Evolutionary conservation across 1,140 invertebrate genomes (phyloP).

Genomic region (Meloidogyne floridensis): DNA sequence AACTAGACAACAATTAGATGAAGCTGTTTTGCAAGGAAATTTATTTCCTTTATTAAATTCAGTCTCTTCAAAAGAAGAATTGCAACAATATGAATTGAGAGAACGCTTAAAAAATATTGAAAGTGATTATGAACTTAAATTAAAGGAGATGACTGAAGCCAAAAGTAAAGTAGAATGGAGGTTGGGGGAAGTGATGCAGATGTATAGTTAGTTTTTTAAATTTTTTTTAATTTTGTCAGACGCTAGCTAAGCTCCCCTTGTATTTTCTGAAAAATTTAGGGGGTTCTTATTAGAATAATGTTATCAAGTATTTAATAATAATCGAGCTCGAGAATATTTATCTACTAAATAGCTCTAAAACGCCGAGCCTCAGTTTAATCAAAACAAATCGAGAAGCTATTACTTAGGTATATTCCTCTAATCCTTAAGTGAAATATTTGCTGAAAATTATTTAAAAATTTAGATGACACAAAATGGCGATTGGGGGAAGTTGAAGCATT

Average conservation of each 20-base stretch:
- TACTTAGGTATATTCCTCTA: no score
- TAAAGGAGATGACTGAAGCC: conserved; percentile 24
- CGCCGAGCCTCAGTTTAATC: no score
- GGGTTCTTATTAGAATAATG: no score
- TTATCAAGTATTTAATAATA: no score
- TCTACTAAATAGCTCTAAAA: no score
- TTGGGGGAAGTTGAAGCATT: conserved; percentile 37
- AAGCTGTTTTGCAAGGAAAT: conserved; percentile 26
- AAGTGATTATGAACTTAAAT: conserved; percentile 29
- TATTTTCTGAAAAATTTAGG: no score
- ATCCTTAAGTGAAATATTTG: no score
- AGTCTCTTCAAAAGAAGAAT: neutral
- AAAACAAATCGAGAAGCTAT: no score
- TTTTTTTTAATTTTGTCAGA: neutral
- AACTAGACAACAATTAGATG: conserved; percentile 28
- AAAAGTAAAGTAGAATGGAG: conserved; percentile 44
- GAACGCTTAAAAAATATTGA: neutral
- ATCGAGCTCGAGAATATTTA: no score
- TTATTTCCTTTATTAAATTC: conserved; percentile 1
- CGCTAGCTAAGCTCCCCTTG: neutral
- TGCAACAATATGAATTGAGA: neutral
- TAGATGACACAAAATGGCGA: conserved; percentile 27
- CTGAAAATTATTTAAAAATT: neutral
- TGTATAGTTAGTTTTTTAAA: neutral
- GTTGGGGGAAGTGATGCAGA: conserved; percentile 39